phyloP scores from a whole-genome alignment of 2,797 vertebrate genomes.

The Rachycentron canadum region DNA sequence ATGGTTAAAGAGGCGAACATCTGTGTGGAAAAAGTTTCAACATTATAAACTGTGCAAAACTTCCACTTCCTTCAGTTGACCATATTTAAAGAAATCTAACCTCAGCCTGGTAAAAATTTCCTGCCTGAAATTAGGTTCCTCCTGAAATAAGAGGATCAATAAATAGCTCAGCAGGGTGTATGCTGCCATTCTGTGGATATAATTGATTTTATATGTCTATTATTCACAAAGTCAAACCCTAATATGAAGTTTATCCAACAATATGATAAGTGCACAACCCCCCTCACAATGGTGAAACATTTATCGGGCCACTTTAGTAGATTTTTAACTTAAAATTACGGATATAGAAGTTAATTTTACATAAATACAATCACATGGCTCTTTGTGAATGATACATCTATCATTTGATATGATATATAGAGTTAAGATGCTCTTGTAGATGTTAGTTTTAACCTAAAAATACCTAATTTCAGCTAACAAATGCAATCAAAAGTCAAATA shows the following conservation, averaged over 20 bases:
- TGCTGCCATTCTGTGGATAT: conserved; percentile 6
- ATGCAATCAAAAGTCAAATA: not conserved
- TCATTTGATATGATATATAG: not conserved
- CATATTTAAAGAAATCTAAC: not conserved
- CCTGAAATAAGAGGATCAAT: conserved; percentile 48
- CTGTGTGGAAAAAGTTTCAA: conserved; percentile 13
- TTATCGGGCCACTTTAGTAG: not conserved
- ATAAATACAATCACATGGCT: not conserved
- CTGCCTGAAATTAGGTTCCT: conserved; percentile 34
- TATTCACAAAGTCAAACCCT: conserved; percentile 6
- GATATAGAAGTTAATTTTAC: not conserved
- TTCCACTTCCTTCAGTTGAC: not conserved
- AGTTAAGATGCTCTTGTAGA: too few species aligned
- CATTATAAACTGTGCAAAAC: conserved; percentile 13
- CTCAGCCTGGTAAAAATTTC: not conserved
- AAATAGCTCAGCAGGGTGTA: conserved; percentile 39
- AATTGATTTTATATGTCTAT: conserved; percentile 49
- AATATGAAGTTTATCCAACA: conserved; percentile 1
- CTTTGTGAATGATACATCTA: not conserved
- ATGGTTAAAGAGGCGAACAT: conserved; percentile 18
- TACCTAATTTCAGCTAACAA: not conserved
- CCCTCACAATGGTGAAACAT: not conserved
- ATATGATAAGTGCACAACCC: not conserved
- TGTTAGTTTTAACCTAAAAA: not conserved
- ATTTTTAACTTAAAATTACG: not conserved